phyloP scores from a whole-genome alignment of 1,140 invertebrate species.

The Melitaea cinxia region DNA sequence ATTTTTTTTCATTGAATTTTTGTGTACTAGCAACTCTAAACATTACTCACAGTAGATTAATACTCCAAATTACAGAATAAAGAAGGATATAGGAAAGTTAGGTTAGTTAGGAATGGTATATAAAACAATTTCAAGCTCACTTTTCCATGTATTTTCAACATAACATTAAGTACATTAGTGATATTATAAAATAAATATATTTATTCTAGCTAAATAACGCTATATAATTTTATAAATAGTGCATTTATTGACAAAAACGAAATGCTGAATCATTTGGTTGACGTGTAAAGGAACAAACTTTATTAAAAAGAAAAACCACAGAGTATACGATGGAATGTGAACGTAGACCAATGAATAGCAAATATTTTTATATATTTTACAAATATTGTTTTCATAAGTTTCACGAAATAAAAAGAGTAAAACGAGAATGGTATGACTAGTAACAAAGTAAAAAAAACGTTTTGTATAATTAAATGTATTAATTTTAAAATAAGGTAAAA shows the following conservation, averaged over 20 bases:
- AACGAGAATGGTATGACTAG: conserved; percentile 13
- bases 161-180: conserved; percentile 66
- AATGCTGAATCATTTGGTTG: not conserved
- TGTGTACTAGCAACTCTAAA: too few relatives aligned
- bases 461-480: conserved; percentile 18
- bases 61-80: too few relatives aligned
- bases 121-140: conserved; percentile 51
- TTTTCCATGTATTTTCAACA: conserved; percentile 58
- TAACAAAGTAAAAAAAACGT: conserved; percentile 11
- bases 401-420: not conserved
- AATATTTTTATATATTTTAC: not conserved
- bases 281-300: not conserved
- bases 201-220: conserved; percentile 30
- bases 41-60: too few relatives aligned
- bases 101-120: not conserved
- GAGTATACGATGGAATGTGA: not conserved
- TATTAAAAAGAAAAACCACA: not conserved
- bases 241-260: conserved; percentile 8
- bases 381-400: not conserved
- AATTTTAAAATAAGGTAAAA: not conserved
- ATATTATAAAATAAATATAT: conserved; percentile 59
- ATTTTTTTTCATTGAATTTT: too few relatives aligned
- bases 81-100: not conserved
- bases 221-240: conserved; percentile 17
- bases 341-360: not conserved